Percentiles rank a stretch among this genome's conserved stretches.
These are phyloP conservation scores for Piaya cayana DNA, from an alignment of 2,113 vertebrate genomes.

Conservation along the genomic window DNA sequence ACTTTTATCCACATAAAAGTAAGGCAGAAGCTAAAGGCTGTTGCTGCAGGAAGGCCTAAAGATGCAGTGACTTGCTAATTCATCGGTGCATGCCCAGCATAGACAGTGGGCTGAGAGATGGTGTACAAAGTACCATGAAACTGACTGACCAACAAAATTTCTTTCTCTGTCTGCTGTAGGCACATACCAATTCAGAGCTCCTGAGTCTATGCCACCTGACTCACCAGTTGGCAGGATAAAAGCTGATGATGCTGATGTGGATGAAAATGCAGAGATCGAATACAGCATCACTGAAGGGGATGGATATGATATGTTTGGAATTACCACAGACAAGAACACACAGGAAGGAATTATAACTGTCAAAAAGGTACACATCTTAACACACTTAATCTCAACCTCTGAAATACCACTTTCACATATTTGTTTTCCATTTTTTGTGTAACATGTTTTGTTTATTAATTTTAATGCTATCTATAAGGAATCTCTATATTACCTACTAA, in stretches of 20 bases:
- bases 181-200: slow-evolving; percentile 87
- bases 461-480: background rate
- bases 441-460: background rate
- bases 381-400: background rate
- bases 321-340: slow-evolving; percentile 85
- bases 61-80: rapidly evolving
- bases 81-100: background rate
- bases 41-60: background rate
- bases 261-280: slow-evolving; percentile 89
- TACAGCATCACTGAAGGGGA: slow-evolving; percentile 90
- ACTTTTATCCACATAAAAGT: background rate
- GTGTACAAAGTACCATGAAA: background rate
- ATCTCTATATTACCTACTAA: background rate
- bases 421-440: background rate
- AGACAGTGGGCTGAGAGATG: background rate
- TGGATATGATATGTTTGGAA: slow-evolving; percentile 87
- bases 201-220: slow-evolving; percentile 81
- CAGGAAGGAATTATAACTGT: slow-evolving; percentile 91
- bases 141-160: background rate
- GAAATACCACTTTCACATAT: background rate
- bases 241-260: slow-evolving; percentile 87
- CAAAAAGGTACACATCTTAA: slow-evolving; percentile 82
- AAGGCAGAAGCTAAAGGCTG: background rate
- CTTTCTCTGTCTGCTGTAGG: slow-evolving; percentile 69
- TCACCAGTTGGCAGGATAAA: slow-evolving; percentile 83